Evolutionary conservation across 1,140 invertebrate genomes (phyloP).

Genomic region (Cyclargus thomasi): DNA sequence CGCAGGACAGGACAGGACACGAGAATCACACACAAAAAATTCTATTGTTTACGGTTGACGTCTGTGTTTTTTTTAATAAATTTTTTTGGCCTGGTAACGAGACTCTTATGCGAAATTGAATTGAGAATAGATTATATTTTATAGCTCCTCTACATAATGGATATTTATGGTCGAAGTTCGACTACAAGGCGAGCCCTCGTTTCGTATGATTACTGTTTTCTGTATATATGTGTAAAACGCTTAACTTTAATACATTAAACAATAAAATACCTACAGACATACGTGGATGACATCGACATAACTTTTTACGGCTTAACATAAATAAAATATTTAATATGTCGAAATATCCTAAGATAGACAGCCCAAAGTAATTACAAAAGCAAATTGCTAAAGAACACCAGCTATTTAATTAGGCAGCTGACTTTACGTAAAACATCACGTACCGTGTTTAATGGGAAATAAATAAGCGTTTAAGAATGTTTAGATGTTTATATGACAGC

Average conservation of each 20-base stretch:
- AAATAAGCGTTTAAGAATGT: constrained; percentile 1
- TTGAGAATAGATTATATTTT: too few relatives aligned
- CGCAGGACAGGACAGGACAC: too few relatives aligned
- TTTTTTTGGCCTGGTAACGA: too few relatives aligned
- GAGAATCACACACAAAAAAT: too few relatives aligned
- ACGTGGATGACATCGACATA: neutral
- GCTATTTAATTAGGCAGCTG: neutral
- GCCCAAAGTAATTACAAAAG: neutral
- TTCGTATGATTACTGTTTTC: too few relatives aligned
- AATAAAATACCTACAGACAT: neutral
- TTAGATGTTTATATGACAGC: neutral
- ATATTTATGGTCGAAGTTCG: too few relatives aligned
- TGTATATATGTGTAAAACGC: neutral
- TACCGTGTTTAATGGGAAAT: constrained; percentile 3
- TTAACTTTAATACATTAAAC: too few relatives aligned
- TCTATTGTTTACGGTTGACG: too few relatives aligned
- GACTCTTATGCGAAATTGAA: too few relatives aligned
- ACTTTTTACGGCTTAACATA: neutral
- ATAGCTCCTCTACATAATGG: too few relatives aligned
- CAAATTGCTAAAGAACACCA: neutral
- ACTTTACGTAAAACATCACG: neutral
- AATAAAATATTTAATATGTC: neutral
- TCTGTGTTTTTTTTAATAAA: too few relatives aligned
- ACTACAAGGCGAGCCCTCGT: too few relatives aligned
- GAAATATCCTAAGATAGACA: neutral